Evolutionary conservation across 30 jellyfish, hydroid and myxozoan species (phyloP).

Genomic region (Hydra vulgaris): DNA sequence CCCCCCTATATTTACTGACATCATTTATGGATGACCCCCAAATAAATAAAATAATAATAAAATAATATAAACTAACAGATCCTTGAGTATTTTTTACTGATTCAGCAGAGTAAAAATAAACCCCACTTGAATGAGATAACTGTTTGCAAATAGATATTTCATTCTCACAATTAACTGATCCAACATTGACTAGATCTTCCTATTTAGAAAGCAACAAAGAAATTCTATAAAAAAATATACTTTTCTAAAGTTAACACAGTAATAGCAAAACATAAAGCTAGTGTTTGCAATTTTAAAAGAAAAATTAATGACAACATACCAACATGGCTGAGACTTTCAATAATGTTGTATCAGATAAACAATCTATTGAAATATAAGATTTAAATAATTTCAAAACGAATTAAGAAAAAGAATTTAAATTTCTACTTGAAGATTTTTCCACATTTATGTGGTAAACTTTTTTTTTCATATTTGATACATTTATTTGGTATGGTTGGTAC

Average conservation of each 20-base stretch:
- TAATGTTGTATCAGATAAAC: slow-evolving; percentile 42
- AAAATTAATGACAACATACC: slow-evolving; percentile 25
- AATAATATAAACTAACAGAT: slow-evolving; percentile 10
- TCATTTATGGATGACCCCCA: neutral
- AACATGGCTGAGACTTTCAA: slow-evolving; percentile 66
- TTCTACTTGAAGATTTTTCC: too few relatives aligned
- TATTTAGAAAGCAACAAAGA: neutral
- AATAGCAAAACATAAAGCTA: too few relatives aligned
- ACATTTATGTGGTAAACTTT: too few relatives aligned
- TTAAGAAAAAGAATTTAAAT: too few relatives aligned
- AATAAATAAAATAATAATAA: neutral
- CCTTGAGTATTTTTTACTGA: slow-evolving; percentile 36
- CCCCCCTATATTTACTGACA: too few relatives aligned
- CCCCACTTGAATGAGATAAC: slow-evolving; percentile 57
- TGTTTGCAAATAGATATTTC: slow-evolving; percentile 39
- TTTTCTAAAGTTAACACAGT: too few relatives aligned
- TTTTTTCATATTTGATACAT: too few relatives aligned
- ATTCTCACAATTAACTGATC: slow-evolving; percentile 44
- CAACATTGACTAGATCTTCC: slow-evolving; percentile 76
- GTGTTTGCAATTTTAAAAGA: too few relatives aligned
- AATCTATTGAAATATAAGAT: slow-evolving; percentile 25
- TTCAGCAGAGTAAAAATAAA: slow-evolving; percentile 42
- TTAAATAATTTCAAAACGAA: neutral
- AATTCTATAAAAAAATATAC: too few relatives aligned
- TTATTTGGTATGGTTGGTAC: too few relatives aligned